Base-by-base conservation (phyloP, 2,113 vertebrate species). In the Myotis lucifugus region DNA sequence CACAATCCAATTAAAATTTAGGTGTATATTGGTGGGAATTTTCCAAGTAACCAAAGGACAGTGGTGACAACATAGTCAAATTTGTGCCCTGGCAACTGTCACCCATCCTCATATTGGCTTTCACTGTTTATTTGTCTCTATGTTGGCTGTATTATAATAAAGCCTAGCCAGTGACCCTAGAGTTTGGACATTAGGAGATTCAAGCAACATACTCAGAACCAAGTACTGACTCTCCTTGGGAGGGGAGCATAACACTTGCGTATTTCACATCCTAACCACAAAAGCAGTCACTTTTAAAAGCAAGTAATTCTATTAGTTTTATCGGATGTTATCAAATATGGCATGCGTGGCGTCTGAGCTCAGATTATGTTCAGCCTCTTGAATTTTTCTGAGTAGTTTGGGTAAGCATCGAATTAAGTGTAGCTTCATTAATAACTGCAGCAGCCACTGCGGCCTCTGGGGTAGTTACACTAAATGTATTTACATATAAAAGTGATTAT, bases 401-500 rank as follows among this genome's bases (percentile, higher is more conserved):
- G 5, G 56, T 91, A 48, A 90, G 67, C 37, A 46, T 77, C 90
- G 88, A 74, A 95, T 96, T 92, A 97, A 94, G 78, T 79, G 78
- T 54, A 91, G 56, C 69, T 94, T 97, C 93, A 81, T 95, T 97
- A 97, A 94, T 96, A 97, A 92, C 77, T 78, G 25, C 29, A 88
- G 88, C 72, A 85, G 90, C 29, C 69, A 61, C 61, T 86, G 50
- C 7, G 14, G 85, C 94, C 95, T 96, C 85, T 12, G 54, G 89
- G 18, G 94, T 95, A 91, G 92, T 91, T 96, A 72, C 4, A 23
- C 42, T 59, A 96, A 95, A 64, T 95, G 73, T 97, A 97, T 96
- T 97, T 97, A 96, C 90, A 96, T 91, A 94, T 92, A 97, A 91
- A 96, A 97, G 77, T 96, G 88, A 97, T 96, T 90, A 91, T 95